phyloP scores from a whole-genome alignment of 1,140 invertebrate species.

The Cyphomyrmex costatus region DNA sequence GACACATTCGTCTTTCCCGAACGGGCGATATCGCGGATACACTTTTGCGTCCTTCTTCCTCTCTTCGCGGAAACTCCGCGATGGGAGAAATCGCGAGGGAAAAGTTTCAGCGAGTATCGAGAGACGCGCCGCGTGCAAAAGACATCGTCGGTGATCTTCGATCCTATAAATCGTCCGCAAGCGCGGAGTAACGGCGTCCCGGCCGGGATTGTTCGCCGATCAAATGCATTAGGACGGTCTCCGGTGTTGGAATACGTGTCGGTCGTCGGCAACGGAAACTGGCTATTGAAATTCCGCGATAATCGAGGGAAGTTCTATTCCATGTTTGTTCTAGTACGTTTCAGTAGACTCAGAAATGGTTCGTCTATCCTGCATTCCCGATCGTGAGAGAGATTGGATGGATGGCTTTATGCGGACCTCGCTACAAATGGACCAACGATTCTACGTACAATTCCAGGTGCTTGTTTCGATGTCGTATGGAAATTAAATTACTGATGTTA shows the following conservation, averaged over 20 bases:
- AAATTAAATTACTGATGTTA: neutral
- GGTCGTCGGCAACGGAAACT: slow-evolving; percentile 45
- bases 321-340: slow-evolving; percentile 51
- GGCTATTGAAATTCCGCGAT: slow-evolving; percentile 61
- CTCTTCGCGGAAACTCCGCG: neutral
- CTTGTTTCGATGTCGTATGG: neutral
- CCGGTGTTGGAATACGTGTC: slow-evolving; percentile 42
- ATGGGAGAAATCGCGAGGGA: slow-evolving; percentile 19
- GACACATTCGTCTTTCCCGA: slow-evolving; percentile 36
- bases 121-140: neutral
- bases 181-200: slow-evolving; percentile 3
- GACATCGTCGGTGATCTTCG: slow-evolving; percentile 19
- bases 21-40: neutral
- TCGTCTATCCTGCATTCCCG: slow-evolving; percentile 28
- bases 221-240: slow-evolving; percentile 54
- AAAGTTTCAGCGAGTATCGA: slow-evolving; percentile 29
- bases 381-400: slow-evolving; percentile 25
- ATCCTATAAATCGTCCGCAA: slow-evolving; percentile 44
- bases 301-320: slow-evolving; percentile 57
- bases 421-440: slow-evolving; percentile 9
- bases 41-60: slow-evolving; percentile 7
- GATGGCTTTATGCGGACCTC: slow-evolving; percentile 24
- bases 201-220: slow-evolving; percentile 56
- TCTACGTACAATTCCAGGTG: neutral
- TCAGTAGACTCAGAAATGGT: slow-evolving; percentile 47